These are phyloP conservation scores for Zootoca vivipara DNA, from an alignment of 2,113 vertebrate species.

Conservation along the genomic window DNA sequence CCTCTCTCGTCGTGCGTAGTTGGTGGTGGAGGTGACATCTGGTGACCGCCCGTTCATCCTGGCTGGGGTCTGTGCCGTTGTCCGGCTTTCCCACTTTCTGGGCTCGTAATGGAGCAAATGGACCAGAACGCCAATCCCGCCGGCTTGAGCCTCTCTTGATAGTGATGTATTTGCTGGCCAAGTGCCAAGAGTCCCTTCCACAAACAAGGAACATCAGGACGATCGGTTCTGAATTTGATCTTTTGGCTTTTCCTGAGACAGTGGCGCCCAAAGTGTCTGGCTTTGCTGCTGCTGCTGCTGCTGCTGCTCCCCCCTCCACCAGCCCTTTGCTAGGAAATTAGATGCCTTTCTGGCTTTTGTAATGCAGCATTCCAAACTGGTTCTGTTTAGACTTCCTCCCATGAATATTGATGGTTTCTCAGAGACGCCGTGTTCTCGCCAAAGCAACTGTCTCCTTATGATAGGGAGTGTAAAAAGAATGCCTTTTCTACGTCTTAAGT, in stretches of 20 bases:
- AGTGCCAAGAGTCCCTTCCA: neutral
- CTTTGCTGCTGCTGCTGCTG: neutral
- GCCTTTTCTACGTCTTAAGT: constrained; percentile 4
- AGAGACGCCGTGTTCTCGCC: constrained; percentile 3
- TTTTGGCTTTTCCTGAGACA: neutral
- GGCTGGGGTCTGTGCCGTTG: too few species aligned
- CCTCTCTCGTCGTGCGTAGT: too few species aligned
- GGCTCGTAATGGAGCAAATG: neutral
- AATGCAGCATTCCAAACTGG: neutral
- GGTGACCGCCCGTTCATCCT: too few species aligned
- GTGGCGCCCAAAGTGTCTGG: neutral
- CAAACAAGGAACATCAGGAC: neutral
- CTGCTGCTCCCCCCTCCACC: neutral
- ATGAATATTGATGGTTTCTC: constrained; percentile 45
- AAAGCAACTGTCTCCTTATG: neutral
- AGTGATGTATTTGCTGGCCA: neutral
- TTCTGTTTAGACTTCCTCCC: neutral
- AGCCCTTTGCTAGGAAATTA: neutral
- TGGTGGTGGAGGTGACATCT: too few species aligned
- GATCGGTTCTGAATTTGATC: constrained; percentile 18
- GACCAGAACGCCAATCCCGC: neutral
- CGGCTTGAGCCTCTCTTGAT: neutral
- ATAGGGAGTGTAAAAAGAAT: neutral
- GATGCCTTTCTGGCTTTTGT: neutral
- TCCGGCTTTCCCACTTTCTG: too few species aligned